phyloP scores from a whole-genome alignment of 1,140 invertebrate genomes.

The Zaprionus ghesquierei region DNA sequence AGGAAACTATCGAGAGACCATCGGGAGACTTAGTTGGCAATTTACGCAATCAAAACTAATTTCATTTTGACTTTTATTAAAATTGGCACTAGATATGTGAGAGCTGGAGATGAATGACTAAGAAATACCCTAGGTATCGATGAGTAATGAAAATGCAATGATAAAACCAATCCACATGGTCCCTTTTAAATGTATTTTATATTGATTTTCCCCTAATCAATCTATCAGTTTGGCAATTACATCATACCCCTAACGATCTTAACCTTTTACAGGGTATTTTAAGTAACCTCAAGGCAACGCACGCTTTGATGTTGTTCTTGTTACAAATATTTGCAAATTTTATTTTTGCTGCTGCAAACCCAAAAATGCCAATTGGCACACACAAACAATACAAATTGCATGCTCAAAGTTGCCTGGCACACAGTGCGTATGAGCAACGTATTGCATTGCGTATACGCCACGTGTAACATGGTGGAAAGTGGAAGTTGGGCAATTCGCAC shows the following conservation, averaged over 20 bases:
- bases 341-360: not conserved
- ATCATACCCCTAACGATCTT: not conserved
- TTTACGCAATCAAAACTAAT: constrained; percentile 11
- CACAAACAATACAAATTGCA: constrained; percentile 1
- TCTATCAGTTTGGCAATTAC: too few species aligned
- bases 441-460: constrained; percentile 1
- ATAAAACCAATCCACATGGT: too few species aligned
- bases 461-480: not conserved
- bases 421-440: constrained; percentile 50
- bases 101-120: not conserved
- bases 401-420: not conserved
- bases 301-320: not conserved
- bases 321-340: constrained; percentile 3
- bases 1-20: not conserved
- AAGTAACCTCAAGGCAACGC: not conserved
- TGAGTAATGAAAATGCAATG: too few species aligned
- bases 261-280: not conserved
- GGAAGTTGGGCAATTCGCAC: not conserved
- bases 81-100: not conserved
- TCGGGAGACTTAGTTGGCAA: not conserved
- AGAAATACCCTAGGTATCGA: not conserved
- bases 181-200: too few species aligned
- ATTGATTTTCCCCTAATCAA: too few species aligned
- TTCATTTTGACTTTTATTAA: constrained; percentile 5
- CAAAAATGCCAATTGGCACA: not conserved